phyloP scores from a whole-genome alignment of 2,113 vertebrate genomes.

The Odocoileus hemionus region DNA sequence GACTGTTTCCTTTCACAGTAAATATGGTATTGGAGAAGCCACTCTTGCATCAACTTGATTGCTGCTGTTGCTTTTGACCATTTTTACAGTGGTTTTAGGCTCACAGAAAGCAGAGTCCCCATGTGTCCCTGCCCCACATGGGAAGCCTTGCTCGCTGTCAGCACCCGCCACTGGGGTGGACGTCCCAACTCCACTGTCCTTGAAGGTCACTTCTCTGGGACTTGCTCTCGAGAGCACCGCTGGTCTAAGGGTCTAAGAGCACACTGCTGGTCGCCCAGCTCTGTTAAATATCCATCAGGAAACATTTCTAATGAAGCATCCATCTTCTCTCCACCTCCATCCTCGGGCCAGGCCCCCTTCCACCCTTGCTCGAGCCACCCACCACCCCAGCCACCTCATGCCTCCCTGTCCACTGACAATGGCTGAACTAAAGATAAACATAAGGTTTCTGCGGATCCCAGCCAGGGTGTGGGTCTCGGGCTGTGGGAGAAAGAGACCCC shows the following conservation, averaged over 20 bases:
- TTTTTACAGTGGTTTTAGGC: not conserved
- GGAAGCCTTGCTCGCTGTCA: too few species aligned
- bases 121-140: rapidly evolving
- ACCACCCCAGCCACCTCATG: not conserved
- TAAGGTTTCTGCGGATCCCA: not conserved
- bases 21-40: not conserved
- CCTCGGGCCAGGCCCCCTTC: not conserved
- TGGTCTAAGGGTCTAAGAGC: not conserved
- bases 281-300: not conserved
- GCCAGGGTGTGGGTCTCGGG: not conserved
- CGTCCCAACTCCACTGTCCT: not conserved
- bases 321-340: not conserved
- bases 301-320: not conserved
- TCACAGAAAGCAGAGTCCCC: not conserved
- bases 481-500: not conserved
- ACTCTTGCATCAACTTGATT: not conserved
- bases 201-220: not conserved
- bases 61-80: not conserved
- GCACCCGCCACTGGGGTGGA: not conserved
- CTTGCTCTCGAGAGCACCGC: not conserved
- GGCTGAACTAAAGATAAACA: not conserved
- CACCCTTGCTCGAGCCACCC: not conserved
- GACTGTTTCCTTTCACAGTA: not conserved
- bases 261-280: not conserved
- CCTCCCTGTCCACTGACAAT: not conserved